phyloP scores from a whole-genome alignment of 2,888 invertebrate genomes.

The Melipona bicolor region DNA sequence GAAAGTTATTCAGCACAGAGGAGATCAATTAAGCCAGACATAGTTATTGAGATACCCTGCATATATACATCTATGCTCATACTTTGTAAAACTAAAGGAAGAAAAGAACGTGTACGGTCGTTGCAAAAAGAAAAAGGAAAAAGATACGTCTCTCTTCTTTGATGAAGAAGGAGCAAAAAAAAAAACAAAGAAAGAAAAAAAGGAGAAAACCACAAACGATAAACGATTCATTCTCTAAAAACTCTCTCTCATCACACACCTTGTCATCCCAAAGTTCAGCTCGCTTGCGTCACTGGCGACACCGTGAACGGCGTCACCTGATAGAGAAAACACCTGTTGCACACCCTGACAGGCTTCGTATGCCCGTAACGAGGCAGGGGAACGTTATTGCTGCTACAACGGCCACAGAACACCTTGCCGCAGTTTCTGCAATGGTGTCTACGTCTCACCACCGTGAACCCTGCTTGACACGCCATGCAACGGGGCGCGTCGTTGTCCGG shows the following conservation, averaged over 20 bases:
- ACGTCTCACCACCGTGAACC: constrained; percentile 97
- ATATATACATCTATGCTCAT: too few species aligned
- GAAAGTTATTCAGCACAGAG: too few species aligned
- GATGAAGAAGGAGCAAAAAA: not conserved
- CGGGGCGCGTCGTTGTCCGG: constrained; percentile 96
- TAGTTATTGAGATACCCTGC: too few species aligned
- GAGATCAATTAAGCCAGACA: too few species aligned
- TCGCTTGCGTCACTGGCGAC: constrained; percentile 79
- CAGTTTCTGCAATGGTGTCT: constrained; percentile 99
- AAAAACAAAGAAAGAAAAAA: constrained; percentile 21
- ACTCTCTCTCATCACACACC: constrained; percentile 18
- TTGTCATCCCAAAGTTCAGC: constrained; percentile 75
- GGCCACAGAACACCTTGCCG: constrained; percentile 97
- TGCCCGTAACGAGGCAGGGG: constrained; percentile 97
- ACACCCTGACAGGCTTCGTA: constrained; percentile 96
- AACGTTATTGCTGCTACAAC: constrained; percentile 96
- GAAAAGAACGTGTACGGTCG: too few species aligned
- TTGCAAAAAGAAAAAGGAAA: not conserved
- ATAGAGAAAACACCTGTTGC: constrained; percentile 93
- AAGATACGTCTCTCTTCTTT: constrained; percentile 19
- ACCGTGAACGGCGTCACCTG: constrained; percentile 88
- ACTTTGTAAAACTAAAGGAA: too few species aligned
- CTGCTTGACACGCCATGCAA: constrained; percentile 96
- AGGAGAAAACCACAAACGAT: constrained; percentile 11
- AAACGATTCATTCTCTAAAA: constrained; percentile 24